These are phyloP conservation scores for Setipinna tenuifilis DNA, from an alignment of 2,797 vertebrate species.

Conservation along the genomic window DNA sequence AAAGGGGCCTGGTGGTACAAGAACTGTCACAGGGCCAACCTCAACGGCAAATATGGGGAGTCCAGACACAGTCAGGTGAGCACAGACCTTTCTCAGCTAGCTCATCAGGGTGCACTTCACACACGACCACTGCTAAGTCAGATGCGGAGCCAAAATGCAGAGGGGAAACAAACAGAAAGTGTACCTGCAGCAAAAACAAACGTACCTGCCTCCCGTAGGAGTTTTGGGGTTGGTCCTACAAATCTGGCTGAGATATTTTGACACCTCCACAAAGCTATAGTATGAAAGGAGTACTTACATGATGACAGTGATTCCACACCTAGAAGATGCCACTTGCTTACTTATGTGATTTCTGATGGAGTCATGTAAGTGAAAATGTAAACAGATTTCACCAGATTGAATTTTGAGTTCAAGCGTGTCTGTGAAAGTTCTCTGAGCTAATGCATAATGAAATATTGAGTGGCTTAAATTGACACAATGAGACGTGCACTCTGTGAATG, in stretches of 20 bases:
- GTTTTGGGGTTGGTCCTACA: neutral
- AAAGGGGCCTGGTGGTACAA: conserved; percentile 99
- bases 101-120: neutral
- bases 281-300: neutral
- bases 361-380: neutral
- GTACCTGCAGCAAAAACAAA: neutral
- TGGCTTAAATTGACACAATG: neutral
- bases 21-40: conserved; percentile 98
- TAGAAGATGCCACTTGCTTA: neutral
- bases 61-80: conserved; percentile 98
- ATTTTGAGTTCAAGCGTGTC: neutral
- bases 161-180: neutral
- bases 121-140: neutral
- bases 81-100: neutral
- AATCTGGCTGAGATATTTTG: neutral
- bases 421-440: neutral
- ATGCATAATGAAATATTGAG: neutral
- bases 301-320: neutral
- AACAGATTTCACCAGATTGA: neutral
- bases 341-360: neutral
- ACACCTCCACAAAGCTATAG: neutral
- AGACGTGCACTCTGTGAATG: neutral
- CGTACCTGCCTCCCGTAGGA: neutral
- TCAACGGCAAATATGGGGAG: conserved; percentile 98
- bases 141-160: neutral